These are phyloP conservation scores for Drosophila trapezifrons DNA, from an alignment of 1,140 invertebrate genomes.

Conservation along the genomic window DNA sequence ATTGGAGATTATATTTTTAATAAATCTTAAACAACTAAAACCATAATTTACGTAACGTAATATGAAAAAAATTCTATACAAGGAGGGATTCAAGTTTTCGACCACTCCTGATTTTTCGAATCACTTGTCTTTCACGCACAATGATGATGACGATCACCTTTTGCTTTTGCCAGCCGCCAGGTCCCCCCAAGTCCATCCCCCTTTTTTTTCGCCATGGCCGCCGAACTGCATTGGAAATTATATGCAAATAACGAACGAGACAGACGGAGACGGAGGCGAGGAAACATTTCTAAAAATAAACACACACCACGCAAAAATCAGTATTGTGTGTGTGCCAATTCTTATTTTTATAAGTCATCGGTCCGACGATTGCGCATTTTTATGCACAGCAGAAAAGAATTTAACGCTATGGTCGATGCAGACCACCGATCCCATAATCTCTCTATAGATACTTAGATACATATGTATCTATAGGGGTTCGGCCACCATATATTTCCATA, in stretches of 20 bases:
- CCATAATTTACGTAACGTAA: neutral
- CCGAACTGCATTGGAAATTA: conserved; percentile 74
- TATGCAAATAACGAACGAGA: conserved; percentile 66
- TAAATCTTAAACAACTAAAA: neutral
- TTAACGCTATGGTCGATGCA: conserved; percentile 55
- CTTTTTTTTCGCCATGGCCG: conserved; percentile 15
- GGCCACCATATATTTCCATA: conserved; percentile 7
- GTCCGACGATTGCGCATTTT: conserved; percentile 62
- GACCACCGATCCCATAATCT: conserved; percentile 48
- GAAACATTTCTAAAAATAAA: conserved; percentile 66
- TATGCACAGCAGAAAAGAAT: conserved; percentile 65
- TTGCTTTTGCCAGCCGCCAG: conserved; percentile 20
- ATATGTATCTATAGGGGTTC: conserved; percentile 17
- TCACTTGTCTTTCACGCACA: conserved; percentile 22
- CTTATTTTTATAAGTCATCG: conserved; percentile 66
- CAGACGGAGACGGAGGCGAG: conserved; percentile 11
- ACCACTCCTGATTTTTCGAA: neutral
- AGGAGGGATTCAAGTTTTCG: neutral
- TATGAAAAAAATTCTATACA: neutral
- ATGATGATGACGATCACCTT: conserved; percentile 38
- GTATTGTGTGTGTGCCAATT: conserved; percentile 55
- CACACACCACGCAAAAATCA: conserved; percentile 57
- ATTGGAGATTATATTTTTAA: neutral
- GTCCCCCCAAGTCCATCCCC: neutral
- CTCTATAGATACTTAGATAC: conserved; percentile 22